These are phyloP conservation scores for Panorpa germanica DNA, from an alignment of 2,888 invertebrate genomes.

Conservation along the genomic window DNA sequence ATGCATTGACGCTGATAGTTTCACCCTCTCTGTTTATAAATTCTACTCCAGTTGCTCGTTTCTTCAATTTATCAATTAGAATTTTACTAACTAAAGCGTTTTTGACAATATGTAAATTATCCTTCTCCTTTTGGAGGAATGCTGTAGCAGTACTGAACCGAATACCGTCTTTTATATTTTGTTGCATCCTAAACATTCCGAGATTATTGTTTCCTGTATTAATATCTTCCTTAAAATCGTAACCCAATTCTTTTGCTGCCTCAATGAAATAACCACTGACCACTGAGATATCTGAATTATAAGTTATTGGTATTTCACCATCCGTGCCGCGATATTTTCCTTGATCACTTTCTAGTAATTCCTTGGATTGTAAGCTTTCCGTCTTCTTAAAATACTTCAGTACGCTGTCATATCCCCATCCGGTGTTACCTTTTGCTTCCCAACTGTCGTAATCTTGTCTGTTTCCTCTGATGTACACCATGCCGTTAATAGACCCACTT, in stretches of 20 bases:
- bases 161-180: too few relatives aligned
- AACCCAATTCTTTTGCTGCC: conserved; percentile 26
- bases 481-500: conserved; percentile 37
- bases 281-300: conserved; percentile 17
- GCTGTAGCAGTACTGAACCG: too few relatives aligned
- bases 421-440: conserved; percentile 29
- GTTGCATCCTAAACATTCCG: too few relatives aligned
- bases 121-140: too few relatives aligned
- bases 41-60: too few relatives aligned
- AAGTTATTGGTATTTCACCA: conserved; percentile 25
- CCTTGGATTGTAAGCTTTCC: conserved; percentile 21
- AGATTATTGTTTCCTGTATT: conserved; percentile 35
- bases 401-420: conserved; percentile 33
- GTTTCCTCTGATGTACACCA: conserved; percentile 38
- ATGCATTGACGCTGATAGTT: conserved; percentile 25
- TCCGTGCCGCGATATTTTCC: conserved; percentile 22
- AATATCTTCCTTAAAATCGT: conserved; percentile 36
- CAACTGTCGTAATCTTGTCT: conserved; percentile 32
- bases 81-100: too few relatives aligned
- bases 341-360: conserved; percentile 15
- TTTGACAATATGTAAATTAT: too few relatives aligned
- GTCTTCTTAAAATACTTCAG: conserved; percentile 28
- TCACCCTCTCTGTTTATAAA: conserved; percentile 25
- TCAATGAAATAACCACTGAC: too few relatives aligned
- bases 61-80: too few relatives aligned